phyloP scores from a whole-genome alignment of 2,113 vertebrate genomes.

The Lipotes vexillifer region DNA sequence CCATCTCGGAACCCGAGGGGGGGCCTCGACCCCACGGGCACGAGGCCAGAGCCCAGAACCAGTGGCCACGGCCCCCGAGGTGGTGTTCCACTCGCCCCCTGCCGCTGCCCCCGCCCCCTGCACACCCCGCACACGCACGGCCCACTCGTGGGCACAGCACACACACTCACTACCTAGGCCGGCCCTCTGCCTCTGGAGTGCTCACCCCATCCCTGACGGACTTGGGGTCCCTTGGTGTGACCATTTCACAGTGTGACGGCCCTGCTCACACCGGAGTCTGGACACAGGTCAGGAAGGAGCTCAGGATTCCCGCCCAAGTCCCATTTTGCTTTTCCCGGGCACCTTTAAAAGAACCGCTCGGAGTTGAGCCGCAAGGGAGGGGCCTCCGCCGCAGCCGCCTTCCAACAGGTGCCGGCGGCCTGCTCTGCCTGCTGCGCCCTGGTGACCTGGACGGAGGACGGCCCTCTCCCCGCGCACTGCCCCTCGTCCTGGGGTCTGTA shows the following conservation, averaged over 20 bases:
- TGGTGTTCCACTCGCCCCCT: background rate
- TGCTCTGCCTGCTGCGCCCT: background rate
- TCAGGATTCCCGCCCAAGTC: background rate
- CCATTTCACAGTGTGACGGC: background rate
- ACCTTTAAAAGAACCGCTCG: background rate
- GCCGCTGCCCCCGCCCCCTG: background rate
- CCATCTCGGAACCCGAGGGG: background rate
- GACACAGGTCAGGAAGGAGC: background rate
- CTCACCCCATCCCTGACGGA: background rate
- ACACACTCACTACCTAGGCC: background rate
- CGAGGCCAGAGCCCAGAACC: background rate
- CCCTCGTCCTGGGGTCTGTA: background rate
- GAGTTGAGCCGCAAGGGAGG: background rate
- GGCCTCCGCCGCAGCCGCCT: background rate
- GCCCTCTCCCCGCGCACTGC: background rate
- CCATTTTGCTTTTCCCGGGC: background rate
- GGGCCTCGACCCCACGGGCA: rapidly evolving
- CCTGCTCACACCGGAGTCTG: background rate
- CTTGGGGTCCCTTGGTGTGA: background rate
- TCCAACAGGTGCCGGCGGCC: too few species aligned
- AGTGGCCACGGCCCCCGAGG: background rate
- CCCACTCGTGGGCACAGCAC: background rate
- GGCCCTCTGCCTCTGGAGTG: background rate
- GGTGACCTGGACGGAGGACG: background rate
- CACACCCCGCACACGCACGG: rapidly evolving